These are phyloP conservation scores for Seira ritae DNA, from an alignment of 2,888 invertebrate species.

Conservation along the genomic window DNA sequence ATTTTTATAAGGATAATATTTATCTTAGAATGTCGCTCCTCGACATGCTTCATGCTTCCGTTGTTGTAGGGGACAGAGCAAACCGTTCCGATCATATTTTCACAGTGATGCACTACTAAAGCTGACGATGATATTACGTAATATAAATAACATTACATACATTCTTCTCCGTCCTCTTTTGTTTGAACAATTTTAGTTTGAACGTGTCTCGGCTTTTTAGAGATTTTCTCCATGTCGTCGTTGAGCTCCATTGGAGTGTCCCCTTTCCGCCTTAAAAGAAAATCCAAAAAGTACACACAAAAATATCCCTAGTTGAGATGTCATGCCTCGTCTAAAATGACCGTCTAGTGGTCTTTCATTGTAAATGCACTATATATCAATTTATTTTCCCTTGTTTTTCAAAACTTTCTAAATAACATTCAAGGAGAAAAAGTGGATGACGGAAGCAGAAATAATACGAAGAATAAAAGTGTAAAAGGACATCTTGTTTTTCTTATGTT, in stretches of 20 bases:
- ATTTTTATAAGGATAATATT: not conserved
- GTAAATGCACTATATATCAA: not conserved
- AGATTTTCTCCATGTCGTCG: not conserved
- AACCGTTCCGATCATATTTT: not conserved
- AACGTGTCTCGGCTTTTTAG: not conserved
- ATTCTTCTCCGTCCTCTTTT: not conserved
- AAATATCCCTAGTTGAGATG: not conserved
- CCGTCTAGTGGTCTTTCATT: not conserved
- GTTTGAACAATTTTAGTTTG: not conserved
- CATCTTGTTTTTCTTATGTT: not conserved
- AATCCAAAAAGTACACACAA: slow-evolving; percentile 44
- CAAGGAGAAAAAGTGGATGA: not conserved
- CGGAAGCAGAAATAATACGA: not conserved
- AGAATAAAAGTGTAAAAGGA: not conserved
- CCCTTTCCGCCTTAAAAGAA: slow-evolving; percentile 17
- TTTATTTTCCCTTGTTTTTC: slow-evolving; percentile 5
- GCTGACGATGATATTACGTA: not conserved
- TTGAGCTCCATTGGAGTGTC: not conserved
- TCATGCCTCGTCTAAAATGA: not conserved
- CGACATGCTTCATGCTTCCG: not conserved
- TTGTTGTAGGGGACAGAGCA: not conserved
- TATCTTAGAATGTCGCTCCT: slow-evolving; percentile 7
- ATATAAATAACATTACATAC: slow-evolving; percentile 2
- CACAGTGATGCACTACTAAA: not conserved
- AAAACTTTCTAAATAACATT: not conserved